Base-by-base conservation (phyloP, 2,888 invertebrate species). In the Clostera curtula region DNA sequence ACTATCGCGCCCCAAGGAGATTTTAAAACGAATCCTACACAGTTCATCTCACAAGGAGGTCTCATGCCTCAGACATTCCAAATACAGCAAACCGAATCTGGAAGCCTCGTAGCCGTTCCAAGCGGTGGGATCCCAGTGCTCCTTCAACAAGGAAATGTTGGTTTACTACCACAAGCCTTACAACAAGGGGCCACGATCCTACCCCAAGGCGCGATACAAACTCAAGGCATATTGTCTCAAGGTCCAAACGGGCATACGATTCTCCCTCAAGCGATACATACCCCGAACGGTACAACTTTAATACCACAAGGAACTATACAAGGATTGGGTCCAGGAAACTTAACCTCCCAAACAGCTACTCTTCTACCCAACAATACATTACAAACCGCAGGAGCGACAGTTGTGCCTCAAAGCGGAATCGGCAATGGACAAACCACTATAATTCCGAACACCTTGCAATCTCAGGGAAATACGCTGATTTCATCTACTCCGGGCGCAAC, bases 1-100 rank as follows among this genome's bases (percentile, higher is more conserved):
- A 88, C 92, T 0, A 87, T 90, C 34, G 85, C 88, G 0, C 88
- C 89, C 4, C 89, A 88, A 59, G 79, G 79, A 27, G 87, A 87
- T 22, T 87, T 72, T 24, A 87, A 87, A 44, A 72, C 82, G 1
- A 72, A 75, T 9, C 82, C 80, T 3, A 85, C 87, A 16, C 87
- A 88, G 38, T 87, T 86, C 33, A 69, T 86, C 36, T 85, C 86
- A 7, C 79, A 86, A 48, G 70, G 85, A 50, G 80, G 85, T 21
- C 61, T 87, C 12, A 64, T 87, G 44, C 87, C 87, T 18, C 87
- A 88, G 36, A 85, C 88, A 28, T 86, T 87, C 41, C 86, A 86
- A 71, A 77, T 89, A 40, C 88, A 85, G 49, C 85, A 88, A 56
- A 86, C 87, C 3, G 88, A 88, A 64, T 80, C 84, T 4, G 87